Evolutionary conservation across 2,888 invertebrate genomes (phyloP), one percentile per base, ranked within the genome.

Genomic region (Electrophaes corylata): DNA sequence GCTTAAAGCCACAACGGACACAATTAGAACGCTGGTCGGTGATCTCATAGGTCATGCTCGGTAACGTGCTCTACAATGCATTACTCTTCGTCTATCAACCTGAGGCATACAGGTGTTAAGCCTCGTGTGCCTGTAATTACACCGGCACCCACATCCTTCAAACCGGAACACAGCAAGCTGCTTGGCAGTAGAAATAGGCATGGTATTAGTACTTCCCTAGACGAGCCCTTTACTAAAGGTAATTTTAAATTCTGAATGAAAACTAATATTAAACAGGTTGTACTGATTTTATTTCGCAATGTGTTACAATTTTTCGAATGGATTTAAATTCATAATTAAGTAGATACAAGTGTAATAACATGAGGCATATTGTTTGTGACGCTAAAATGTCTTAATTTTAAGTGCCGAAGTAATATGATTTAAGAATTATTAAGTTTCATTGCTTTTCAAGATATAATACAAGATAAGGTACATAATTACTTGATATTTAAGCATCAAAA

Each of bases 371-470:
- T 72, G 63, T 65, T 78, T 70, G 85, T 84, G 83, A 80, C 69
- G 70, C 77, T 79, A 81, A 76, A 69, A 73, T 71, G 31, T 66
- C 78, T 82, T 82, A 84, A 70, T 69, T 66, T 74, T 75, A 81
- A 79, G 86, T 86, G 84, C 83, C 75, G 74, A 73, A 79, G 86
- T 86, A 84, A 84, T 84, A 83, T 82, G 78, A 81, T 73, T 65
- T 64, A 70, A 76, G 43, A 64, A 62, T 56, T 60, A 31, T 56
- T 47, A 48, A 60, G 51, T 55, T 63, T 39, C 43, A 58, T 73
- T 75, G 63, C 68, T 68, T 72, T 57, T 62, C 54, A 57, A 64
- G 16, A 65, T 64, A 65, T 69, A 65, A 62, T 65, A 64, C 53
- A 63, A 60, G 59, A 55, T 8, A 63, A 56, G 53, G 49, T 53